Conservation (phyloP, 2,888 invertebrate genomes). For the Arctia plantaginis region DNA sequence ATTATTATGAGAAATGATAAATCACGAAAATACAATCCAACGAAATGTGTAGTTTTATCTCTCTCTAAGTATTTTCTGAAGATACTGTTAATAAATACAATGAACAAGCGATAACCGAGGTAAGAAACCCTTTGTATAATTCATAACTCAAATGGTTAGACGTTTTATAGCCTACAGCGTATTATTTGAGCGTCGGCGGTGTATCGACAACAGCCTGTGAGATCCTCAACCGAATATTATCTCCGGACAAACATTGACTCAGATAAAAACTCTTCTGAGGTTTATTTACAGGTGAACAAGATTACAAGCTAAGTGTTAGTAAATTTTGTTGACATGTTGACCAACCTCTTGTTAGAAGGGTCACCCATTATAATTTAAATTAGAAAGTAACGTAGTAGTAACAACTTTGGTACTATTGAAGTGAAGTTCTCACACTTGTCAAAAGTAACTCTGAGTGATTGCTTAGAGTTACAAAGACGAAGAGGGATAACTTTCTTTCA, state of each 20-base stretch:
- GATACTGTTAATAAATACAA: conserved; percentile 1
- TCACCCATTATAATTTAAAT: conserved; percentile 1
- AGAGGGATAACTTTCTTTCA: neutral
- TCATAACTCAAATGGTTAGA: conserved; percentile 34
- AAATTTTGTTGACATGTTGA: conserved; percentile 9
- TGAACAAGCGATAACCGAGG: conserved; percentile 36
- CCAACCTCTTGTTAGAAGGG: neutral
- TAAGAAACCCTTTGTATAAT: conserved; percentile 40
- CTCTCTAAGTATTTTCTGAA: neutral
- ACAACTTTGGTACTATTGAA: neutral
- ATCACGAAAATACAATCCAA: neutral
- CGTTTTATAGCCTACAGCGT: conserved; percentile 44
- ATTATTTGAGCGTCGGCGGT: conserved; percentile 55
- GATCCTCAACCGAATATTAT: conserved; percentile 71
- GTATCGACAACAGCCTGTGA: conserved; percentile 64
- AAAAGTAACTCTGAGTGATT: neutral
- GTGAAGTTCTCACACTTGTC: neutral
- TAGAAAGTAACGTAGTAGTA: neutral
- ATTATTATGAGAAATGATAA: neutral
- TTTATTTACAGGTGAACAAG: conserved; percentile 50
- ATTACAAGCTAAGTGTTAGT: conserved; percentile 9
- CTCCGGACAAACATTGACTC: conserved; percentile 69
- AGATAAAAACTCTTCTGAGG: conserved; percentile 61
- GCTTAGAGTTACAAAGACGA: neutral
- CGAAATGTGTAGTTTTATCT: neutral